Evolutionary conservation across 2,797 vertebrate species (phyloP), one percentile per base, ranked within the genome.

Genomic region (Phaenicophaeus curvirostris): DNA sequence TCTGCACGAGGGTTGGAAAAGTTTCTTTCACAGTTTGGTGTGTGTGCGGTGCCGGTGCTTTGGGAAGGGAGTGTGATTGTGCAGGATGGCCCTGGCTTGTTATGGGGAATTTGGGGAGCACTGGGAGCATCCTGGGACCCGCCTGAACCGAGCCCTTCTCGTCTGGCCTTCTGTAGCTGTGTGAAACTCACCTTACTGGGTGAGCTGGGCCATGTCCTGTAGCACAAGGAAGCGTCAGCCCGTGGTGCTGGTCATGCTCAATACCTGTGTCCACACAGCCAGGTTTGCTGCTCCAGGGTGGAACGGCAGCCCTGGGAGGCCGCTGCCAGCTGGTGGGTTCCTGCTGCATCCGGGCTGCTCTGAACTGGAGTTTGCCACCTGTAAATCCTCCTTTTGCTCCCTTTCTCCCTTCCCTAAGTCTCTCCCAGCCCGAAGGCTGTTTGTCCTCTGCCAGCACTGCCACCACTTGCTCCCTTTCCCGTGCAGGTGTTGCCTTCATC

Each of bases 201-300:
- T 0, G 2, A 77, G 31, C 69, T 46, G 76, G 17, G 54, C 76
- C 12, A 30, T 25, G 57, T 37, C 19, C 63, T 15, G 31, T 12
- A 16, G 71, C 67, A 16, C 3, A 1, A 50, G 0, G 0, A 19
- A 63, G 46, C 3, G 1, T 15, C 48, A 35, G 66, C 24, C 54
- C 54, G 69, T 2, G 2, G 0, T 11, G 15, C 58, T 11, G 2
- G 28, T 39, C 39, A 30, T 8, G 44, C 72, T 50, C 19, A 0
- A 55, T 14, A 8, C 23, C n/a, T 13, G 3, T 33, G 30, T 21
- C 73, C 48, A 13, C n/a, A 9, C 0, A 5, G 57, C n/a, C 0
- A 3, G 11, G 5, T 67, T 82, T 0, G 0, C 50, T 30, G 57
- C 66, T 74, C 83, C 0, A 0, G 1, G 2, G 25, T 6, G 0